Base-by-base conservation (phyloP, 1,140 invertebrate genomes). In the Hesperophylax magnus region DNA sequence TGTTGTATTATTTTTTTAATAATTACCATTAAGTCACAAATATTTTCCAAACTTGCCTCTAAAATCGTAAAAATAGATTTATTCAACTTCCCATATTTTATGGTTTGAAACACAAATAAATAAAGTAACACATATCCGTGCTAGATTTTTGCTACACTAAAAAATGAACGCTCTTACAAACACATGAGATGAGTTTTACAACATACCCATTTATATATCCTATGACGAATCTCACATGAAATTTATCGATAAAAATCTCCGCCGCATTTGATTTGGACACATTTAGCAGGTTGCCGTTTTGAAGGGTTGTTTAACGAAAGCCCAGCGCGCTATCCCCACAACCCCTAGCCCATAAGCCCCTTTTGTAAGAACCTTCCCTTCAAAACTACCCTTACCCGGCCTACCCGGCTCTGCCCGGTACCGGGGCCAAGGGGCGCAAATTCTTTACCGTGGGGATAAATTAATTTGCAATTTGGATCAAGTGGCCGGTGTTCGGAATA, bases 391-490 rank as follows among this genome's bases (percentile, higher is more conserved):
- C n/a, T 52, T 47, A 47, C 18, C 7, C 31, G 39, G 27, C 24
- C 63, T 31, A 31, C 63, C 3, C 0, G 9, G 22, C 22, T 17
- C 27, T 17, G 17, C 27, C 22, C 11, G 22, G 24, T 17, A 15
- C 27, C 63, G 22, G 11, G 18, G 20, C 27, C 22, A 3, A 53
- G 76, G 54, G 61, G 76, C 18, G 60, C 76, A 78, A 78, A 65
- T 78, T 78, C 76, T 65, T 78, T 78, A 58, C 71, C 71, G 22
- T 56, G 24, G 65, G 77, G 65, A 71, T 69, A 52, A 79, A 79
- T 79, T 79, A 79, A 79, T 79, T 79, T 79, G 34, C 77, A 79
- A 79, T 79, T 79, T 79, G 77, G 77, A 79, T 79, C 77, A 79
- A 79, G 77, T 79, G 77, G 77, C 54, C 71, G n/a, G 17, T 17